Evolutionary conservation across 1,140 invertebrate genomes (phyloP).

Genomic region (Scylla paramamosain): DNA sequence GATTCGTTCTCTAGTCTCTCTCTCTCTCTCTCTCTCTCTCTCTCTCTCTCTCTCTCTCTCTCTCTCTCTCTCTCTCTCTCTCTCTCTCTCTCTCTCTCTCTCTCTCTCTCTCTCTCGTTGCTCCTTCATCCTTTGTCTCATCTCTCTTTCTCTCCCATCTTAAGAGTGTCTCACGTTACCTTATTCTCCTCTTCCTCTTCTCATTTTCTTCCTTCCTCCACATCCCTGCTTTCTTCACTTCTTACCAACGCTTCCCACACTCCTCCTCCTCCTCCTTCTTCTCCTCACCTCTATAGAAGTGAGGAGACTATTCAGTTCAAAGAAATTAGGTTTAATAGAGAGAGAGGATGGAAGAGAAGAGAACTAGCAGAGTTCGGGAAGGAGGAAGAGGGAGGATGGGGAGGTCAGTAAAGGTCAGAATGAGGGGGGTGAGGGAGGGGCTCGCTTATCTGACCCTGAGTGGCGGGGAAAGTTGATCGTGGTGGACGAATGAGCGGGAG

Average conservation of each 20-base stretch:
- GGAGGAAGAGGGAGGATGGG: background rate
- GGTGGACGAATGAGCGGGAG: background rate
- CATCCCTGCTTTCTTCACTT: background rate
- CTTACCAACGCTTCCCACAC: too few species aligned
- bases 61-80: too few species aligned
- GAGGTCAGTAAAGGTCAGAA: constrained; percentile 28
- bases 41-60: too few species aligned
- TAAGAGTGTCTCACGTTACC: background rate
- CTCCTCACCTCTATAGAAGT: too few species aligned
- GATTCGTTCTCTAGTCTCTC: too few species aligned
- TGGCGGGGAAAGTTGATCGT: constrained; percentile 5
- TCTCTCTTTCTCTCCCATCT: background rate
- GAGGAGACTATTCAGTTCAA: too few species aligned
- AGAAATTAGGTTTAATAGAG: background rate
- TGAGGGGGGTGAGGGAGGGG: background rate
- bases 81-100: too few species aligned
- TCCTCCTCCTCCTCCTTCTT: too few species aligned
- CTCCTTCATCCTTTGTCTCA: too few species aligned
- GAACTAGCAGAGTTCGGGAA: too few species aligned
- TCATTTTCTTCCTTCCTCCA: background rate
- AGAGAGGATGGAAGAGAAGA: constrained; percentile 5
- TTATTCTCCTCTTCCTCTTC: background rate
- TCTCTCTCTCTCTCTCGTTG: too few species aligned
- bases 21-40: too few species aligned
- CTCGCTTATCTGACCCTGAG: background rate